Conservation (phyloP, 2,888 invertebrate genomes). For the Cyrtodaria siliqua region DNA sequence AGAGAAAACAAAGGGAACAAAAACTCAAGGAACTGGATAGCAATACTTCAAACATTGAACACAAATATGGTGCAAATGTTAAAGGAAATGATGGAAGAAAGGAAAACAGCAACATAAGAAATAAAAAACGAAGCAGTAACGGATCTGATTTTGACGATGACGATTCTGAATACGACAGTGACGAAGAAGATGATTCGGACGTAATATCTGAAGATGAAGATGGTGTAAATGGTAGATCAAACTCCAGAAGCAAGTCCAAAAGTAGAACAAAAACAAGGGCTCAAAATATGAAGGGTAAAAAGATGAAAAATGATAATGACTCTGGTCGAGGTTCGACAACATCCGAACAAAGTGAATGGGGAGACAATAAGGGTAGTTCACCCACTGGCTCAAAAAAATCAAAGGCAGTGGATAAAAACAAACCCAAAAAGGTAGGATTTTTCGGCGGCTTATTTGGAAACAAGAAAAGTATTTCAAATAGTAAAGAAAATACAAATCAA, state of each 20-base stretch:
- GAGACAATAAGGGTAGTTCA: not conserved
- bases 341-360: conserved; percentile 9
- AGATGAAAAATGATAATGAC: conserved; percentile 7
- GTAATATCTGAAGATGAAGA: not conserved
- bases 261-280: no score
- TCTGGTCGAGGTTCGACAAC: conserved; percentile 28
- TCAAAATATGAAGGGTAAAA: not conserved
- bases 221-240: not conserved
- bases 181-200: conserved; percentile 1
- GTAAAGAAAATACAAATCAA: not conserved
- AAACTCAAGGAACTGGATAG: not conserved
- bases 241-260: no score
- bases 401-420: not conserved
- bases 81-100: conserved; percentile 1
- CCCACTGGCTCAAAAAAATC: not conserved
- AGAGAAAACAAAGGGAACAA: not conserved
- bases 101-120: not conserved
- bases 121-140: conserved; percentile 9
- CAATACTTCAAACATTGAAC: not conserved
- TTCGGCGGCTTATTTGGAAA: conserved; percentile 37
- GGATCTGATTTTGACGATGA: conserved; percentile 9
- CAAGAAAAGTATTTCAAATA: not conserved
- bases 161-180: conserved; percentile 23
- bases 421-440: conserved; percentile 39
- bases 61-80: not conserved